phyloP scores from a whole-genome alignment of 1,140 invertebrate genomes.

The Helicoverpa zea region DNA sequence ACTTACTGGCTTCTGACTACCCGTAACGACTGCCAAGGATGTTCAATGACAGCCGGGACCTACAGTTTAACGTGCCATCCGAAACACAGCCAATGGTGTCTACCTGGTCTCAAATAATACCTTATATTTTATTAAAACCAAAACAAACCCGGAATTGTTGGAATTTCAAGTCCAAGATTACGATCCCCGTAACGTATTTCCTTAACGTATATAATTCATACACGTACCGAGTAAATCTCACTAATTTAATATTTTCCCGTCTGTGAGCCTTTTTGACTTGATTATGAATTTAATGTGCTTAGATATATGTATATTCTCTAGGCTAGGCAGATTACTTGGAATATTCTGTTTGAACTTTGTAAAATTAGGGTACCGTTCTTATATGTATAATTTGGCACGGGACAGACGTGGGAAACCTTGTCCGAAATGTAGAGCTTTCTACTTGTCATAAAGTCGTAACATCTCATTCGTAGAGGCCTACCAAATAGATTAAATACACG shows the following conservation, averaged over 20 bases:
- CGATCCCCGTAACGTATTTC: neutral
- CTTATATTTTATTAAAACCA: neutral
- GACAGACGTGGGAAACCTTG: slow-evolving; percentile 1
- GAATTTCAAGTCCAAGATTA: slow-evolving; percentile 16
- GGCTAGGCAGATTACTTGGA: slow-evolving; percentile 13
- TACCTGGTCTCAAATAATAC: too few species aligned
- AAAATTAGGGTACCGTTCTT: slow-evolving; percentile 7
- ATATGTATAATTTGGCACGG: slow-evolving; percentile 10
- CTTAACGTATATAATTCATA: slow-evolving; percentile 13
- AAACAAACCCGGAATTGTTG: neutral
- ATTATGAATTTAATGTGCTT: slow-evolving; percentile 39
- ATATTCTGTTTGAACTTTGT: neutral
- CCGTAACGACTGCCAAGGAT: too few species aligned
- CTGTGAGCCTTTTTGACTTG: slow-evolving; percentile 30
- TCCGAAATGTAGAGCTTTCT: neutral
- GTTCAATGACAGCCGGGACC: too few species aligned
- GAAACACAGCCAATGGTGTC: too few species aligned
- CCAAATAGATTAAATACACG: neutral
- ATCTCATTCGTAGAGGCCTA: neutral
- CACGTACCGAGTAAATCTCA: slow-evolving; percentile 18
- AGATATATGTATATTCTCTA: slow-evolving; percentile 9
- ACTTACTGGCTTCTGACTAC: too few species aligned
- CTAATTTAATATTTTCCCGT: slow-evolving; percentile 29
- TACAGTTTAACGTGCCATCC: too few species aligned
- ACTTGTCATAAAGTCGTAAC: neutral